Evolutionary conservation across 2,888 invertebrate species (phyloP).

Genomic region (Apoderus coryli): DNA sequence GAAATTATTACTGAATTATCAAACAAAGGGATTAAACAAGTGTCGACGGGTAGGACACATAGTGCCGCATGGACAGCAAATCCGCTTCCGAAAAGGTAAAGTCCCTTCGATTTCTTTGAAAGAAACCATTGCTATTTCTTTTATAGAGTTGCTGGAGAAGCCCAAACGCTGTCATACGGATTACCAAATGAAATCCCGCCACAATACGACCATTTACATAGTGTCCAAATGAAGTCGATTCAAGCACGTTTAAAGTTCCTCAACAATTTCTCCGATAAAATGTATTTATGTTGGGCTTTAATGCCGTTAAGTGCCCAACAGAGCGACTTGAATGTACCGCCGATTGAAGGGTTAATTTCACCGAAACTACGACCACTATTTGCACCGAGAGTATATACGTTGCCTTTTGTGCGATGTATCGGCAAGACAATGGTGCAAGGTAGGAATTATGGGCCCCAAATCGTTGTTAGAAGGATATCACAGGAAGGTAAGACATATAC

Average conservation of each 20-base stretch:
- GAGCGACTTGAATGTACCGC: slow-evolving; percentile 29
- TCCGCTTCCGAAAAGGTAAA: slow-evolving; percentile 32
- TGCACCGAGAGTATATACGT: slow-evolving; percentile 43
- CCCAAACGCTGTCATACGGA: slow-evolving; percentile 33
- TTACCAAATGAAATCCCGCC: slow-evolving; percentile 39
- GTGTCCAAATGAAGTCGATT: slow-evolving; percentile 35
- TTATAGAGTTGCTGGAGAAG: slow-evolving; percentile 12
- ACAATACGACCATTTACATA: slow-evolving; percentile 40
- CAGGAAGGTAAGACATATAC: slow-evolving; percentile 35
- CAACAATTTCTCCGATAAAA: slow-evolving; percentile 45
- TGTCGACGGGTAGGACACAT: slow-evolving; percentile 47
- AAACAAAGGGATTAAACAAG: slow-evolving; percentile 41
- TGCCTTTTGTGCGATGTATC: slow-evolving; percentile 46
- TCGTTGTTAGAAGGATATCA: slow-evolving; percentile 44
- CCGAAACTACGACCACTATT: slow-evolving; percentile 38
- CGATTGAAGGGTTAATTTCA: slow-evolving; percentile 32
- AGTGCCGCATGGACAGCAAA: slow-evolving; percentile 47
- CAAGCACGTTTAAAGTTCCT: slow-evolving; percentile 38
- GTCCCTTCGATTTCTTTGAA: neutral
- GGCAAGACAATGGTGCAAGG: slow-evolving; percentile 54
- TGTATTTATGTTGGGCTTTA: slow-evolving; percentile 43
- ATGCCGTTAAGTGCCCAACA: slow-evolving; percentile 35
- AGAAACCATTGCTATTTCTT: no score
- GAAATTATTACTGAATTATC: slow-evolving; percentile 37
- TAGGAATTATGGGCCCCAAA: slow-evolving; percentile 49